Evolutionary conservation across 2,797 vertebrate species (phyloP).

Genomic region (Eleutherodactylus coqui): DNA sequence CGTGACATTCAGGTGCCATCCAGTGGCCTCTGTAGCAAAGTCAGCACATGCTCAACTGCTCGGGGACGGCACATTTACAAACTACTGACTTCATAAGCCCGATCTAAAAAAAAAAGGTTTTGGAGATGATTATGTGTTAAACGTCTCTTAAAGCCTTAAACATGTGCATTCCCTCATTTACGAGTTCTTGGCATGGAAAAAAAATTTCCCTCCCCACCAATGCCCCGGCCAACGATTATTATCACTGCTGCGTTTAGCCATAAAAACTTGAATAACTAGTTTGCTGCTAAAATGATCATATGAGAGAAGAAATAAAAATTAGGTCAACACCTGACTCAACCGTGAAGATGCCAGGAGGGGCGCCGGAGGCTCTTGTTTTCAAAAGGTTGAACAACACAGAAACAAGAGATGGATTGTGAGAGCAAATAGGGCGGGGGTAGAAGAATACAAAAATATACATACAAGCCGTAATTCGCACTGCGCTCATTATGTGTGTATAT

Average conservation of each 20-base stretch:
- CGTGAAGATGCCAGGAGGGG: conserved; percentile 6
- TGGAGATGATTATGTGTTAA: not conserved
- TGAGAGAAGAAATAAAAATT: conserved; percentile 39
- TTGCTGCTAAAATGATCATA: conserved; percentile 38
- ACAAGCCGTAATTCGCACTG: not conserved
- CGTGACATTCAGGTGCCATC: conserved; percentile 73
- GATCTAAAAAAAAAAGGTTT: not conserved
- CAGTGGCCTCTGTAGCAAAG: conserved; percentile 67
- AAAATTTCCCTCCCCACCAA: not conserved
- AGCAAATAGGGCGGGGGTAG: not conserved
- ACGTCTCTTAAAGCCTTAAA: not conserved
- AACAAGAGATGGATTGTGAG: conserved; percentile 5
- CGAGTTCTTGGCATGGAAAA: not conserved
- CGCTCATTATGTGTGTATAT: not conserved
- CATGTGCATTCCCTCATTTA: not conserved
- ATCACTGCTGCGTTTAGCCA: not conserved
- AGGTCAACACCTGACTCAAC: conserved; percentile 61
- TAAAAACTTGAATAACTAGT: conserved; percentile 4
- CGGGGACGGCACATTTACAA: not conserved
- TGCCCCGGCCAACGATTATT: conserved; percentile 2
- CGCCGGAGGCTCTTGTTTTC: conserved; percentile 48
- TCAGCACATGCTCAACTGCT: not conserved
- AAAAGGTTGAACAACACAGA: conserved; percentile 29
- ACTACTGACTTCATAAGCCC: not conserved
- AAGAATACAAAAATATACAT: not conserved